Evolutionary conservation across 2,113 vertebrate species (phyloP), one percentile per base, ranked within the genome.

Genomic region (Brienomyrus brachyistius): DNA sequence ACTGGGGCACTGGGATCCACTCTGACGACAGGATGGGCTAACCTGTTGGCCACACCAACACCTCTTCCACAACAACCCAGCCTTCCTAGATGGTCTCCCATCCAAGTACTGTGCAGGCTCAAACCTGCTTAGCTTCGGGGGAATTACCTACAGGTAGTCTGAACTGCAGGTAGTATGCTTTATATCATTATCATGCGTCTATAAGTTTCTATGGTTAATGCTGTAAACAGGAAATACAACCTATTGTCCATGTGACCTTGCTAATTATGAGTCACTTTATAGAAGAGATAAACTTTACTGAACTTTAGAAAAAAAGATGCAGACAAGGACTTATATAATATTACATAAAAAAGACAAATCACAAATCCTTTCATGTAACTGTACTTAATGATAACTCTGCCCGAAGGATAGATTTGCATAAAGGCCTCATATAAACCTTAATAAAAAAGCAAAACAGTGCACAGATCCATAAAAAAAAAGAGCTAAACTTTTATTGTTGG

Each of bases 321-420:
- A 80, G 74, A 43, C 5, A 8, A 17, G 11, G 35, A 80, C 13
- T 80, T 80, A 19, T 80, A 43, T 80, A 43, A 80, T 43, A 21
- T 19, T 19, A 35, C 35, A 66, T 62, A 8, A 77, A 77, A 77
- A 77, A 40, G 35, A 77, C 70, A 74, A 74, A 43, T 80, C 74
- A 80, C 74, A 15, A 43, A 80, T 80, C 35, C 35, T 80, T 80
- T 43, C 35, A 80, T 80, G 74, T 80, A 80, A 43, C 74, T 80
- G 74, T 80, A 80, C 31, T 80, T 80, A 80, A 80, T 80, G 74
- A 43, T 43, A 80, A 80, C 74, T 80, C 74, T 80, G 74, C 74
- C 74, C 35, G 2, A 80, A 80, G 74, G 35, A 80, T 19, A 7
- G 35, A 80, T 80, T 80, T 80, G 74, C 74, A 80, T 80, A 80